Base-by-base conservation (phyloP, 37 sponge, comb jelly and placozoan species). In the Mnemiopsis leidyi region DNA sequence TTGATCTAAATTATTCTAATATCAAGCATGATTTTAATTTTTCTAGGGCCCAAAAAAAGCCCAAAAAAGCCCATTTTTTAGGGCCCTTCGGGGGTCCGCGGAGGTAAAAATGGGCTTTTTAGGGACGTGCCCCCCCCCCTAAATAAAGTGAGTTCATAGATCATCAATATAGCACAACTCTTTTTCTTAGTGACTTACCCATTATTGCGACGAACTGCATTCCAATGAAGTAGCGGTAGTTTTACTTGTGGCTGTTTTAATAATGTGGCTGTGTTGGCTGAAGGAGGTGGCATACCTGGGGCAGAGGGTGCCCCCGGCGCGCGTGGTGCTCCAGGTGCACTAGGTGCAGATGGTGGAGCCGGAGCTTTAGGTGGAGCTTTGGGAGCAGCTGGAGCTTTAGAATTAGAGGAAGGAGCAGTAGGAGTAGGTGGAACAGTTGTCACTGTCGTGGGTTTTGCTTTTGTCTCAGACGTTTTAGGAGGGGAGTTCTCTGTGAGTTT, bases 181-280 rank as follows among this genome's bases (percentile, higher is more conserved):
- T n/a, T n/a, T n/a, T n/a, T n/a, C n/a, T n/a, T n/a, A n/a, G n/a
- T n/a, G 13, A 48, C 61, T 13, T 48, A 48, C 61, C 61, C 61
- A 13, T 48, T 48, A 13, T 48, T 48, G 13, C 61, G 61, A 13
- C 61, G 40, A 26, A 85, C 61, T 39, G 90, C 38, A 26, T 85
- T 85, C 90, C 90, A 85, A 85, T 85, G 90, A 16, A 85, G 48
- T 0, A 85, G 48, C 1, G 90, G 90, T n/a, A 85, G 26, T 85
- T 85, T 85, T 2, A 85, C 90, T 85, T 38, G 61, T 13, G 90
- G 90, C 29, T 85, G 33, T 29, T 40, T 85, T 39, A 61, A 85
- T 29, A 85, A 33, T 0, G 90, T 85, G 29, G n/a, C n/a, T n/a
- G 0, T 18, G n/a, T 23, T 9, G 7, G 23, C 82, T 40, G 36